Evolutionary conservation across 1,140 invertebrate species (phyloP), one percentile per base, ranked within the genome.

Genomic region (Diploscapter pachys): DNA sequence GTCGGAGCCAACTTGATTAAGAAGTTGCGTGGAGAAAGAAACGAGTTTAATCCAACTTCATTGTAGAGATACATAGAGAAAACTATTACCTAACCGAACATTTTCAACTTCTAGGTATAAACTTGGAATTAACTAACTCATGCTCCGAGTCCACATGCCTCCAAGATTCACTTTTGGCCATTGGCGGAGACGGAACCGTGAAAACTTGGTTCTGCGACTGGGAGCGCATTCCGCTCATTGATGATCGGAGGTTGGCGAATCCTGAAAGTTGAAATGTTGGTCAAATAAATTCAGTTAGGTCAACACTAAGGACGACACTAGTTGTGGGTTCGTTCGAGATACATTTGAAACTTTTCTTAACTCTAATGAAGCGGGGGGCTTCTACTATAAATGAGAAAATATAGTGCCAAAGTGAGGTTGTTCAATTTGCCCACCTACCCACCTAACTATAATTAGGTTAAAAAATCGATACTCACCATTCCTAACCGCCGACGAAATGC

Each of bases 241-340:
- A 9, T n/a, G 11, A 52, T 68, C 66, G 31, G 31, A 31, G 31
- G 31, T 31, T 31, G 31, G 31, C 31, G 31, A 31, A 31, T 31
- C 31, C 31, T 31, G 31, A 31, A 31, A 31, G 31, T 31, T 31
- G 31, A 31, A 31, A 31, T 31, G 31, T 31, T 31, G 31, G 31
- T 31, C 31, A 31, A 31, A 31, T 31, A 31, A 31, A 31, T 31
- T 31, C 31, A 31, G 31, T 31, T 31, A 31, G 31, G 31, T 31
- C 49, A 56, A 53, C 73, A n/a, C 71, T 63, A 61, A 57, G 51
- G 61, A 59, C 31, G 5, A 13, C 50, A 51, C 59, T 70, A 61
- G 54, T 74, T 74, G 73, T 74, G 53, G 57, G 57, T 59, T 74
- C 63, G 70, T 74, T 5, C 70, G 54, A 65, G 51, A 57, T 73